Base-by-base conservation (phyloP, 1,140 invertebrate genomes). In the Lanistes nyassanus region DNA sequence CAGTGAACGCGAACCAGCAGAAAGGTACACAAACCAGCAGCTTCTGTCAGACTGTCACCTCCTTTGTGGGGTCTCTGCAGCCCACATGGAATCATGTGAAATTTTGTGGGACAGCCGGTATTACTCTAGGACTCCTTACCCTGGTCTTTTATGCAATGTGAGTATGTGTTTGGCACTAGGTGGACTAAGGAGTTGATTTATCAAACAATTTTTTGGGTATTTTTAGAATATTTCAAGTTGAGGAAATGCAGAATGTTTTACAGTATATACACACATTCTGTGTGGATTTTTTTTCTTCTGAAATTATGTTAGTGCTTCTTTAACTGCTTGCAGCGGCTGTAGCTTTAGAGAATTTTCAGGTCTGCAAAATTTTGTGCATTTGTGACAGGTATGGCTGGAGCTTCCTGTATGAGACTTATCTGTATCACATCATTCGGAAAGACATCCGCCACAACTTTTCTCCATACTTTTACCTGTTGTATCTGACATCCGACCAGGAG, bases 381-480 rank as follows among this genome's bases (percentile, higher is more conserved):
- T 68, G 55, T 83, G 83, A 36, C 74, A 88, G 84, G 5, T 99
- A 99, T 88, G 97, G 96, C 0, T 93, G 94, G 85, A 90, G 94
- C 75, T 99, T 97, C 88, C 83, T 99, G 0, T 92, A 97, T 75
- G 96, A 99, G 89, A 96, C 96, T 4, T 94, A 98, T 79, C 90
- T 99, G 21, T 99, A 99, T 90, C 98, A 99, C 89, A 86, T 99
- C 7, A 91, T 93, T 29, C 91, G 98, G 78, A 93, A 94, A 84
- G 98, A 99, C 88, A 93, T 93, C 0, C 92, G 93, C n/a, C 98
- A 99, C 86, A 99, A 99, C 89, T 99, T 99, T 89, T 99, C 98
- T 0, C 90, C 97, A 0, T 96, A 97, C 82, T 99, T 99, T 88
- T 97, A 99, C 85, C 91, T 97, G 84, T 92, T 97, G 58, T 99